These are phyloP conservation scores for Galerucella nymphaeae DNA, from an alignment of 2,888 invertebrate genomes.

Conservation along the genomic window DNA sequence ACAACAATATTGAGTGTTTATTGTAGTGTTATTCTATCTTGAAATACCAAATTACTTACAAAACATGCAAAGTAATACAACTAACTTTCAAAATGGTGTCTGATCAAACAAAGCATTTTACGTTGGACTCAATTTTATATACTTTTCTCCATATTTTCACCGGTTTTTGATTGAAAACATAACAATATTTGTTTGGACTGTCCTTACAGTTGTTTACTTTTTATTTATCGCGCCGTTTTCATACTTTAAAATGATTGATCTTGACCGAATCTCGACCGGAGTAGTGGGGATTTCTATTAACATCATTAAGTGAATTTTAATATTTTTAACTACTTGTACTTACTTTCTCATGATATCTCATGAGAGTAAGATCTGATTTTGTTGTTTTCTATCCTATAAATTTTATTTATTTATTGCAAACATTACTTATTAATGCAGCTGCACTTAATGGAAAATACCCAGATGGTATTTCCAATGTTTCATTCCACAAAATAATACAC, in stretches of 20 bases:
- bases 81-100: conserved; percentile 76
- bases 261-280: conserved; percentile 49
- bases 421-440: conserved; percentile 2
- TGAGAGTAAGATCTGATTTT: conserved; percentile 10
- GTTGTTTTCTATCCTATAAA: conserved; percentile 4
- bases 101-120: conserved; percentile 63
- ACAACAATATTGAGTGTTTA: conserved; percentile 24
- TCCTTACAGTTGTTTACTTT: conserved; percentile 52
- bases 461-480: conserved; percentile 21
- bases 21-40: conserved; percentile 25
- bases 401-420: background rate
- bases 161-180: conserved; percentile 38
- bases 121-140: conserved; percentile 46
- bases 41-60: conserved; percentile 30
- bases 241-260: conserved; percentile 56
- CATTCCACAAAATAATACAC: background rate
- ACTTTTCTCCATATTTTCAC: conserved; percentile 41
- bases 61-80: conserved; percentile 48
- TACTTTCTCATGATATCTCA: conserved; percentile 32
- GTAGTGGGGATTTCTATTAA: conserved; percentile 48
- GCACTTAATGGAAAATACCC: conserved; percentile 26
- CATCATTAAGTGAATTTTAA: conserved; percentile 41
- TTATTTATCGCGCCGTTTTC: conserved; percentile 57
- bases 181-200: conserved; percentile 36
- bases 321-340: conserved; percentile 38